Base-by-base conservation (phyloP, 2,113 vertebrate species). In the Pterophyllum scalare region DNA sequence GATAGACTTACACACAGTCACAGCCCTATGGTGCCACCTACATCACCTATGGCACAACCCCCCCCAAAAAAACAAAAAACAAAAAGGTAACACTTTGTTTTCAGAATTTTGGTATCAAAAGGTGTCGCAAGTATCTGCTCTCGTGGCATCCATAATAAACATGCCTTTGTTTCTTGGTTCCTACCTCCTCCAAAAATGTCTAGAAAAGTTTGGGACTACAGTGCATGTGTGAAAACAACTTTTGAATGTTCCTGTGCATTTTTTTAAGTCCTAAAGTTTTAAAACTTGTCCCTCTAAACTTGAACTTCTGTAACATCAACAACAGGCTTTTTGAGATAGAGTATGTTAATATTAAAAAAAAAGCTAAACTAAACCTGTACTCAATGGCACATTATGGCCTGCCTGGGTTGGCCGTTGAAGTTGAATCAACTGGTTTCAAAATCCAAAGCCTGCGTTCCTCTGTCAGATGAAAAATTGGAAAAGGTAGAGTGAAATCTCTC, bases 401-500 rank as follows among this genome's bases (percentile, higher is more conserved):
- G 38, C 64, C 31, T 22, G 58, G 24, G n/a, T 76, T 76, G 86
- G 62, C 38, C 54, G 26, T 22, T n/a, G 72, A 57, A 58, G 40
- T 76, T 62, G 88, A 96, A 96, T 95, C 96, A 96, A 97, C 96
- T 96, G 95, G 97, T 96, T 96, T 96, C 92, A 93, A 96, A 97
- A 96, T 82, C 96, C 70, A 75, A 91, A 89, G 85, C 59, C 79
- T 6, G 20, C 67, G 62, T 81, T 86, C 33, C 49, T 60, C 58
- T 77, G 75, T 87, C 93, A 87, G 20, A 85, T 76, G 74, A 87
- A 77, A 65, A 81, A 80, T 57, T 60, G 22, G 75, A 80, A 28
- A 33, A 15, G 46, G 62, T 17, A 56, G 26, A 70, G 46, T 22
- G 38, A 81, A 83, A 89, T 86, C 94, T 94, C 95, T 95, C 95